phyloP scores from a whole-genome alignment of 1,140 invertebrate genomes.

The Mya arenaria region DNA sequence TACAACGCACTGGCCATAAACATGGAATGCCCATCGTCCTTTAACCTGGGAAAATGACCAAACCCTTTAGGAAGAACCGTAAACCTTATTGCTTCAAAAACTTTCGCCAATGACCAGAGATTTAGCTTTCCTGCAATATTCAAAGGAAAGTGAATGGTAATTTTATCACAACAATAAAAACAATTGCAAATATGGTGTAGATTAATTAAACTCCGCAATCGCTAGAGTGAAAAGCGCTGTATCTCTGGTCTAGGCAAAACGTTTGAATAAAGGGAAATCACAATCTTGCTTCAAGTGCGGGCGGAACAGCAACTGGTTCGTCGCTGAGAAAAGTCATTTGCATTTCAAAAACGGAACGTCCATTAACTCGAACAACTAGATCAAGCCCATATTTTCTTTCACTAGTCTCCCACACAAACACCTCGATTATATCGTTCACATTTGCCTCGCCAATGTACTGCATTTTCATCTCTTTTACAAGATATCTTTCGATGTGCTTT shows the following conservation, averaged over 20 bases:
- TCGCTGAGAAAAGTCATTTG: constrained; percentile 7
- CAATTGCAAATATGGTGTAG: too few relatives aligned
- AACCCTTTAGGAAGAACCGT: constrained; percentile 24
- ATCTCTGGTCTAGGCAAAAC: too few relatives aligned
- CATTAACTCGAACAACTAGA: neutral
- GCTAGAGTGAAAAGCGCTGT: too few relatives aligned
- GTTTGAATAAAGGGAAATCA: too few relatives aligned
- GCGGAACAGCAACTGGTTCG: too few relatives aligned
- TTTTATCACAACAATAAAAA: too few relatives aligned
- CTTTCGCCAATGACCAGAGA: constrained; percentile 39
- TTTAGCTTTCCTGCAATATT: constrained; percentile 45
- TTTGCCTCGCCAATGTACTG: constrained; percentile 28
- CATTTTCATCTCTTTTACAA: neutral
- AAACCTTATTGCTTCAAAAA: constrained; percentile 37
- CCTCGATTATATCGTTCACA: constrained; percentile 12
- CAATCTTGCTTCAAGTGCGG: too few relatives aligned
- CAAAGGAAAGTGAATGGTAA: too few relatives aligned
- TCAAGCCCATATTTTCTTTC: neutral
- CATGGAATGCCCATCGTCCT: constrained; percentile 28
- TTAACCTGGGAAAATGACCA: constrained; percentile 27
- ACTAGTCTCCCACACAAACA: constrained; percentile 11
- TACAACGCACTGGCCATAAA: constrained; percentile 45
- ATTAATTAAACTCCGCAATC: too few relatives aligned
- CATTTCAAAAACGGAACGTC: neutral
- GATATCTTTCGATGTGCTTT: constrained; percentile 27